phyloP scores from a whole-genome alignment of 1,140 invertebrate genomes.

The Caerostris extrusa region DNA sequence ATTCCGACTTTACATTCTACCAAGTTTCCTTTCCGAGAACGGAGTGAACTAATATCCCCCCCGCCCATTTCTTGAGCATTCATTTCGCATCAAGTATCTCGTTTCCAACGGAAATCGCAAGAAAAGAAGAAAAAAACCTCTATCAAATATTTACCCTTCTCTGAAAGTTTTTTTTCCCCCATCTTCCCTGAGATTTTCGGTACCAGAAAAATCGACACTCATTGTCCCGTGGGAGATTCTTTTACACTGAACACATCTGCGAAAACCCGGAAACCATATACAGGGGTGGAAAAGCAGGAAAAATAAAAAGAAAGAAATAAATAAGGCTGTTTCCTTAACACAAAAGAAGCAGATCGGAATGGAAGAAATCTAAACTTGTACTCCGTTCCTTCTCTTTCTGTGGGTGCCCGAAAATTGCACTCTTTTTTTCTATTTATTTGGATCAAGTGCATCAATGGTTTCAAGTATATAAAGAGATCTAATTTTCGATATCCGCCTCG shows the following conservation, averaged over 20 bases:
- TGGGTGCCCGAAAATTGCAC: not conserved
- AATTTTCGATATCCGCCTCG: constrained; percentile 53
- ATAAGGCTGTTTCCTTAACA: constrained; percentile 27
- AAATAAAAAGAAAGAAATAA: not conserved
- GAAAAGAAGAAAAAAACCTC: not conserved
- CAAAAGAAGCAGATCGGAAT: constrained; percentile 18
- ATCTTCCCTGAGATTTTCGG: not conserved
- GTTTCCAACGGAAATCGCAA: not conserved
- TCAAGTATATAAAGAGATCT: constrained; percentile 50
- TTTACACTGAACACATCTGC: constrained; percentile 53
- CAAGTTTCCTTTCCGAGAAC: not conserved
- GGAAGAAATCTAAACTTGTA: constrained; percentile 52
- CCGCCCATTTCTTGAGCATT: constrained; percentile 5
- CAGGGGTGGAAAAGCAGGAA: not conserved
- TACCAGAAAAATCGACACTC: constrained; percentile 7
- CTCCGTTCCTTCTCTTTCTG: not conserved
- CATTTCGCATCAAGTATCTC: constrained; percentile 32
- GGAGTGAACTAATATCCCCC: not conserved
- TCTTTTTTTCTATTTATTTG: constrained; percentile 54
- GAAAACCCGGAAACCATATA: constrained; percentile 47
- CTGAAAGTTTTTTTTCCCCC: not conserved
- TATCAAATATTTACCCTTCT: constrained; percentile 48
- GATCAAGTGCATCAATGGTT: constrained; percentile 31
- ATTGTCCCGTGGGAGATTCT: constrained; percentile 9
- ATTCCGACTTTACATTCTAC: not conserved